Evolutionary conservation across 2,113 vertebrate species (phyloP).

Genomic region (Hystrix brachyura): DNA sequence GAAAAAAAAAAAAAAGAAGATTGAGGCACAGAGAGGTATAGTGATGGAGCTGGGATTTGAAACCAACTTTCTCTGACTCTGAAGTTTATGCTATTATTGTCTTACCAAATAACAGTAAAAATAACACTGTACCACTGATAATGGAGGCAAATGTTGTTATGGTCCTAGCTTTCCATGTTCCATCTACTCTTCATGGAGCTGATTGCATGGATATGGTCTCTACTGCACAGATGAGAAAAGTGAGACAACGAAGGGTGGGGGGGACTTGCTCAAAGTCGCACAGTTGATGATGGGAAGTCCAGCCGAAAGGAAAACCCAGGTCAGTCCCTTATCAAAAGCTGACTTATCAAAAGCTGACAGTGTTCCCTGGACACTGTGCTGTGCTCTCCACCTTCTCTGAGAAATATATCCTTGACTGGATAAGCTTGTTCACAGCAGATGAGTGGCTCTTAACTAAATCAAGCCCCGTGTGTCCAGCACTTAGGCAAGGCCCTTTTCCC

Average conservation of each 20-base stretch:
- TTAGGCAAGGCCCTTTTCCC: background rate
- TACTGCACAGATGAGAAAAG: background rate
- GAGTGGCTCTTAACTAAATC: background rate
- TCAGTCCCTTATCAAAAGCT: background rate
- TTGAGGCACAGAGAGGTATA: background rate
- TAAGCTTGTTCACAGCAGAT: background rate
- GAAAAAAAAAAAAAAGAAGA: background rate
- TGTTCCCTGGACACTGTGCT: background rate
- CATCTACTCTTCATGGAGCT: background rate
- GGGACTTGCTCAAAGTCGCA: background rate
- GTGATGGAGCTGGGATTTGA: background rate
- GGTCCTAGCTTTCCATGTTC: background rate
- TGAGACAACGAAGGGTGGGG: background rate
- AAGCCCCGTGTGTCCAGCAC: background rate
- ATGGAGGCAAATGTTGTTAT: background rate
- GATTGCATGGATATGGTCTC: background rate
- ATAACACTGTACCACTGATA: background rate
- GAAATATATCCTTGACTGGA: slow-evolving; percentile 29
- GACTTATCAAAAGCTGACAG: background rate
- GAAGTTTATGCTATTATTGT: background rate
- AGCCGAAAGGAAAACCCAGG: background rate
- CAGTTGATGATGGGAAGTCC: background rate
- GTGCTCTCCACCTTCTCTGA: background rate
- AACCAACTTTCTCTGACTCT: background rate
- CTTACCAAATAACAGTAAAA: background rate